phyloP scores from a whole-genome alignment of 1,140 invertebrate genomes.

The Drosophila navojoa region DNA sequence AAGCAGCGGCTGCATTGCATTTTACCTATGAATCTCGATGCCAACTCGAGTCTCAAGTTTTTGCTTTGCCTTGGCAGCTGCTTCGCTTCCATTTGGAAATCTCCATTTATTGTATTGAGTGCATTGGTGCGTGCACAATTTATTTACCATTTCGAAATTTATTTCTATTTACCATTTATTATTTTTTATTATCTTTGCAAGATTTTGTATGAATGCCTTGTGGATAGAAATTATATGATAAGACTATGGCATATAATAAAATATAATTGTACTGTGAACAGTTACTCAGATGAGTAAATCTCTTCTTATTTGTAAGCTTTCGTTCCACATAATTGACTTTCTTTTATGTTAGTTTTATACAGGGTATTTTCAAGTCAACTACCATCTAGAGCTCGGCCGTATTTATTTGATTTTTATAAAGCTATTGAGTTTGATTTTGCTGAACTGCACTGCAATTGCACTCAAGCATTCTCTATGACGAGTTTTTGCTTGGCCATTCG shows the following conservation, averaged over 20 bases:
- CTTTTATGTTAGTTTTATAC: neutral
- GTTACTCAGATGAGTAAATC: too few relatives aligned
- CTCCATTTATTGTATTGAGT: constrained; percentile 62
- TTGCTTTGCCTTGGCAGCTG: constrained; percentile 21
- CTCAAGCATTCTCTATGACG: constrained; percentile 15
- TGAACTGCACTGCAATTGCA: constrained; percentile 8
- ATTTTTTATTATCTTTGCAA: constrained; percentile 7
- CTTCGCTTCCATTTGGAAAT: constrained; percentile 44
- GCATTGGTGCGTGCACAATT: constrained; percentile 46
- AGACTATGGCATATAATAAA: too few relatives aligned
- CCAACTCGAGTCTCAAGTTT: neutral
- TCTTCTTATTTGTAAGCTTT: too few relatives aligned
- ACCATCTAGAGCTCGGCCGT: too few relatives aligned
- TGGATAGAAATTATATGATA: neutral
- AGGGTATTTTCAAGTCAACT: neutral
- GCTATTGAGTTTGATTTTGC: constrained; percentile 14
- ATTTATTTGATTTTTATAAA: constrained; percentile 21
- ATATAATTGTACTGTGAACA: too few relatives aligned
- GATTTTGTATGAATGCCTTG: neutral
- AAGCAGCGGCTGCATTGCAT: constrained; percentile 1
- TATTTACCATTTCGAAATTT: constrained; percentile 45
- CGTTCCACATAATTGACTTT: too few relatives aligned
- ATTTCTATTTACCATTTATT: neutral
- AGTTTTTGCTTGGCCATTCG: constrained; percentile 11
- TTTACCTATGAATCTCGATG: constrained; percentile 16